phyloP scores from a whole-genome alignment of 2,113 vertebrate genomes.

The Burhinus bistriatus region DNA sequence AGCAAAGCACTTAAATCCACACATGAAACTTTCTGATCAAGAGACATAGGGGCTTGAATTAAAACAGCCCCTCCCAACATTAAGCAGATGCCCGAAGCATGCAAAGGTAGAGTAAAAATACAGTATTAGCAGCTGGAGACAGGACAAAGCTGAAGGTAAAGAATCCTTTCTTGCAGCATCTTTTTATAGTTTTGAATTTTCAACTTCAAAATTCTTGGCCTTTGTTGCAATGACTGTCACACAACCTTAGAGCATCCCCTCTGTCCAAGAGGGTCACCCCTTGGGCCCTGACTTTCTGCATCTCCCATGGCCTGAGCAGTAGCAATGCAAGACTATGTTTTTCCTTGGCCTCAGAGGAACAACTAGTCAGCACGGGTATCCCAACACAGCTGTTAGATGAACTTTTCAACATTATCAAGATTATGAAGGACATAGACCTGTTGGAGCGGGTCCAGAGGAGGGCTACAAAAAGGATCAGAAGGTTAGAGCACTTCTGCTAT shows the following conservation, averaged over 20 bases:
- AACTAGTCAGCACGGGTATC: too few species aligned
- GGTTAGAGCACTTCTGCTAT: too few species aligned
- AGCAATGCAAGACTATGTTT: background rate
- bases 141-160: background rate
- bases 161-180: background rate
- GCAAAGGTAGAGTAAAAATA: background rate
- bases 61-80: background rate
- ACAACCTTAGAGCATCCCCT: background rate
- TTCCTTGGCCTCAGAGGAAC: background rate
- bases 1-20: background rate
- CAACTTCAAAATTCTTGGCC: background rate
- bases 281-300: background rate
- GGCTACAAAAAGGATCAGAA: too few species aligned
- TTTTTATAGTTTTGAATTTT: background rate
- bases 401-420: background rate
- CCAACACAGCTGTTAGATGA: background rate
- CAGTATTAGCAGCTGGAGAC: background rate
- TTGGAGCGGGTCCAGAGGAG: too few species aligned
- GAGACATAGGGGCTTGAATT: background rate
- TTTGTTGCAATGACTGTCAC: background rate
- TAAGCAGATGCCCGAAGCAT: background rate
- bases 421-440: too few species aligned
- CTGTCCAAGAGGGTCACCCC: background rate
- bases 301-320: background rate
- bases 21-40: background rate